These are phyloP conservation scores for Rhagophthalmus giganteus DNA, from an alignment of 2,888 invertebrate genomes.

Conservation along the genomic window DNA sequence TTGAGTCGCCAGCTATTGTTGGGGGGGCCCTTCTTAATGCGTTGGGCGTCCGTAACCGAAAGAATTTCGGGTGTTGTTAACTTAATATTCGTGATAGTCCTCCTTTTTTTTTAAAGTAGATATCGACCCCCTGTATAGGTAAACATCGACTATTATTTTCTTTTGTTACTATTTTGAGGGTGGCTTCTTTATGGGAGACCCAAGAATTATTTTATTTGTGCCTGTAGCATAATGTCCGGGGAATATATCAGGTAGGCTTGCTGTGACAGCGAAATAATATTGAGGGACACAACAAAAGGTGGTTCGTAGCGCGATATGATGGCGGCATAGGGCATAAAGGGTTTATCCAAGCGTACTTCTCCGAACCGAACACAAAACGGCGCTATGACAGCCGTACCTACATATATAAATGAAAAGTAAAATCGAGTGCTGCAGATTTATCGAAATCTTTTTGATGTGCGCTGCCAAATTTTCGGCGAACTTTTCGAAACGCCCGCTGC, in stretches of 20 bases:
- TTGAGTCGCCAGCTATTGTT: neutral
- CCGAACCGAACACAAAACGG: slow-evolving; percentile 27
- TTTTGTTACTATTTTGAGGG: neutral
- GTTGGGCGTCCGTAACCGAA: neutral
- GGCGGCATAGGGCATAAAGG: slow-evolving; percentile 27
- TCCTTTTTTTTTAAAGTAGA: neutral
- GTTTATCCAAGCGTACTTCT: slow-evolving; percentile 31
- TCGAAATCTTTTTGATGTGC: slow-evolving; percentile 5
- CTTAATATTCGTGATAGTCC: neutral
- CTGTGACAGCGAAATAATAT: slow-evolving; percentile 36
- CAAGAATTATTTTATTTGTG: slow-evolving; percentile 19
- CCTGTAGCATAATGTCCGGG: slow-evolving; percentile 14
- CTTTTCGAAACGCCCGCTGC: slow-evolving; percentile 9
- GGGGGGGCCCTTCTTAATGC: neutral
- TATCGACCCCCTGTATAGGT: neutral
- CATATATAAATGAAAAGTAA: slow-evolving; percentile 22
- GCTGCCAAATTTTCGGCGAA: slow-evolving; percentile 7
- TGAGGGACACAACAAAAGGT: slow-evolving; percentile 36
- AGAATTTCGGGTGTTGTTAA: neutral
- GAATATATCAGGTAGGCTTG: slow-evolving; percentile 32
- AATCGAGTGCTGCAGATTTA: slow-evolving; percentile 19
- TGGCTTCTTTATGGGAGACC: slow-evolving; percentile 3
- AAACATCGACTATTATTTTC: neutral
- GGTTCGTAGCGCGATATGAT: slow-evolving; percentile 29
- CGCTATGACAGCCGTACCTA: slow-evolving; percentile 23